Percentiles rank a stretch among this genome's conserved stretches.
These are phyloP conservation scores for Esox masquinongy DNA, from an alignment of 2,797 vertebrate genomes.

Conservation along the genomic window DNA sequence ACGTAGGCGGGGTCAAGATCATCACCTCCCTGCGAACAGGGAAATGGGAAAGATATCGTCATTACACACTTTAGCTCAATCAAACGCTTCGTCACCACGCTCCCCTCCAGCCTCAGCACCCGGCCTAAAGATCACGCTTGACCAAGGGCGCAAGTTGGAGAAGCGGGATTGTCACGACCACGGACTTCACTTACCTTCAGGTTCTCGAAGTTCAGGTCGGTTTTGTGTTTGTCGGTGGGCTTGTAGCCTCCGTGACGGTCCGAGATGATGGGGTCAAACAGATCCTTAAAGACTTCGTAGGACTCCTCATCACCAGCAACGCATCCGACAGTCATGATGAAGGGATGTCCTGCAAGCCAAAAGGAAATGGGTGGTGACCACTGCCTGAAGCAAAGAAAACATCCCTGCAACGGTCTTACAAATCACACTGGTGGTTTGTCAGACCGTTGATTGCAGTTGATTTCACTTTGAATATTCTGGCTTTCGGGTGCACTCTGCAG, in stretches of 20 bases:
- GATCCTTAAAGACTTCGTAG: conserved; percentile 78
- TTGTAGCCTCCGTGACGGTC: conserved; percentile 85
- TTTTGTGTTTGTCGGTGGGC: conserved; percentile 82
- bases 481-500: not conserved
- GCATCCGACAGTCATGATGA: conserved; percentile 87
- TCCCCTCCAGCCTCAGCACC: not conserved
- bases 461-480: not conserved
- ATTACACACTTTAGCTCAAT: not conserved
- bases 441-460: not conserved
- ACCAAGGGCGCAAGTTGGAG: not conserved
- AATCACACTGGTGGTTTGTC: too few species aligned
- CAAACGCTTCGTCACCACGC: not conserved
- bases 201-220: conserved; percentile 84
- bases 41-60: not conserved
- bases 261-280: conserved; percentile 81
- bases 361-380: not conserved
- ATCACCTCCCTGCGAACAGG: conserved; percentile 69
- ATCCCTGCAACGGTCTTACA: not conserved
- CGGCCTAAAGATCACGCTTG: not conserved
- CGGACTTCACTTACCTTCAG: conserved; percentile 71
- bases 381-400: not conserved
- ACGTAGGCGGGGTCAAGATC: conserved; percentile 84
- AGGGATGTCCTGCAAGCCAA: conserved; percentile 84
- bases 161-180: too few species aligned
- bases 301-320: conserved; percentile 83